A percentile compares a stretch with the other conserved stretches of the same genome.
phyloP scores from a whole-genome alignment of 2,113 vertebrate species.

The Otolemur garnettii region DNA sequence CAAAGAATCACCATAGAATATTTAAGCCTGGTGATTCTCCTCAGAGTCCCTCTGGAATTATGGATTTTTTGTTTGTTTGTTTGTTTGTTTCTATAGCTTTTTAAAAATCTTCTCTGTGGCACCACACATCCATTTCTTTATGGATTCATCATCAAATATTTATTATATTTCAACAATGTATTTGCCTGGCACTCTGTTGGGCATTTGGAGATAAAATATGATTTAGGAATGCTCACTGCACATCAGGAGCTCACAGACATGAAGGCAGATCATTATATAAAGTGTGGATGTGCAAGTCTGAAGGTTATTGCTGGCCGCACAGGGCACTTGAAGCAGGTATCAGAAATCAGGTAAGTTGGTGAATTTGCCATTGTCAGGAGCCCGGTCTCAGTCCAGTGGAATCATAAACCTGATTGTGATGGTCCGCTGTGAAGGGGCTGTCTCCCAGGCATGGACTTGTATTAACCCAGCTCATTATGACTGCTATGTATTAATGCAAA shows the following conservation, averaged over 20 bases:
- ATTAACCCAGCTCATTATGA: slow-evolving; percentile 56
- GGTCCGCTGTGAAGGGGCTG: slow-evolving; percentile 14
- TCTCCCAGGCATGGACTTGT: slow-evolving; percentile 44
- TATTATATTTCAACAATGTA: slow-evolving; percentile 37
- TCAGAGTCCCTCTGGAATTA: background rate
- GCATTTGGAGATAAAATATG: slow-evolving; percentile 8
- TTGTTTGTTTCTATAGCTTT: background rate
- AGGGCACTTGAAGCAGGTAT: background rate
- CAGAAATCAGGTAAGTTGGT: slow-evolving; percentile 3
- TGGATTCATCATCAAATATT: slow-evolving; percentile 65
- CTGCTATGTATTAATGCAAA: slow-evolving; percentile 65
- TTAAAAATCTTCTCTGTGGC: slow-evolving; percentile 19
- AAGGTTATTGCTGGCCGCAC: background rate
- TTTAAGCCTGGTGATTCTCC: background rate
- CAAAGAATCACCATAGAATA: slow-evolving; percentile 29
- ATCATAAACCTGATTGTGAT: background rate
- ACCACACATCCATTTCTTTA: slow-evolving; percentile 59
- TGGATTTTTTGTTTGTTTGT: too few species aligned
- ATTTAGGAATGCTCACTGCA: background rate
- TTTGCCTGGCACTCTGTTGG: background rate
- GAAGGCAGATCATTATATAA: background rate
- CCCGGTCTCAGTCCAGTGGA: background rate
- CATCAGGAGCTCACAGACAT: background rate
- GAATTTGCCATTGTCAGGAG: background rate
- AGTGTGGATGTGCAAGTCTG: background rate